Percentiles rank a stretch among this genome's conserved stretches.
Conservation (phyloP, 2,888 invertebrate genomes). For the Tenthredo mesomela region DNA sequence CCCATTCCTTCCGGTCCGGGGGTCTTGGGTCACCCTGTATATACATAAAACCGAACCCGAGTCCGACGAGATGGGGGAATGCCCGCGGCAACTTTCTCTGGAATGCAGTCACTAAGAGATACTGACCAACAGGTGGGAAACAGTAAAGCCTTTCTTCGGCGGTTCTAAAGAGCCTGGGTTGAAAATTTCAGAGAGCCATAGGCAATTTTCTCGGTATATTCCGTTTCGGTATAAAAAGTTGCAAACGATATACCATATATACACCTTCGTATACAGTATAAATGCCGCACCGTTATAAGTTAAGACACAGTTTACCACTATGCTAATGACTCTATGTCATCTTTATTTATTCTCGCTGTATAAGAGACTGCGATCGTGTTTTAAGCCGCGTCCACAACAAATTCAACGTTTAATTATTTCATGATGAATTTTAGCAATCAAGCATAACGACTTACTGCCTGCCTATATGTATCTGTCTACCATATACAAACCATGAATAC, state of each 20-base stretch:
- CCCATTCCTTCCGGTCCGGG: no score
- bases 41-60: not conserved
- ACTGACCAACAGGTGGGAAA: conserved; percentile 52
- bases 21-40: no score
- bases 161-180: not conserved
- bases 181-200: not conserved
- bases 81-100: conserved; percentile 65
- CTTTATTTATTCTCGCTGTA: conserved; percentile 38
- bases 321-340: conserved; percentile 47
- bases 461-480: not conserved
- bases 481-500: not conserved
- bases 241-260: not conserved
- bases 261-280: not conserved
- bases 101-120: conserved; percentile 60
- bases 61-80: not conserved
- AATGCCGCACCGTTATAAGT: conserved; percentile 18
- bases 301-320: conserved; percentile 28
- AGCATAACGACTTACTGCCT: conserved; percentile 2
- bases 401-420: not conserved
- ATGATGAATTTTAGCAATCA: conserved; percentile 34
- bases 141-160: conserved; percentile 41
- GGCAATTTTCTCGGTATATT: conserved; percentile 4
- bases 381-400: conserved; percentile 28
- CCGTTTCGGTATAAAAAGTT: not conserved
- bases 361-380: not conserved